Evolutionary conservation across 2,113 vertebrate species (phyloP).

Genomic region (Varanus komodoensis): DNA sequence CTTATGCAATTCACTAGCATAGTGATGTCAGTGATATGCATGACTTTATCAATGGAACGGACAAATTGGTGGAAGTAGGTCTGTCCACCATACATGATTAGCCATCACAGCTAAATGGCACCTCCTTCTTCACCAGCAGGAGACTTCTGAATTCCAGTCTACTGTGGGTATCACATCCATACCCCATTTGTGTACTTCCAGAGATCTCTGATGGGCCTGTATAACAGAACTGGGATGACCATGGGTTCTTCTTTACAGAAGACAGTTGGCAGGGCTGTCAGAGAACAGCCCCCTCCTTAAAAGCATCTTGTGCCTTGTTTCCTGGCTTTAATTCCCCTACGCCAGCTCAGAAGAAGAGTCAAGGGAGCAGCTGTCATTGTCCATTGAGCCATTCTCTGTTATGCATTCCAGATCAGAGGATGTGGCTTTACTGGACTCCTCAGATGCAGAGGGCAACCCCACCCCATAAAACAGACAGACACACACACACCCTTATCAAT

Average conservation of each 20-base stretch:
- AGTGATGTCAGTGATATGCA: not conserved
- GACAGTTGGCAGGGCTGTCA: not conserved
- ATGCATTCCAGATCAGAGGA: no score
- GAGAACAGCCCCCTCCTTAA: not conserved
- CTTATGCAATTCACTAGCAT: not conserved
- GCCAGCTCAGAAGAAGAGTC: no score
- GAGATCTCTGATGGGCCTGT: not conserved
- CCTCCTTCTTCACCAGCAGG: not conserved
- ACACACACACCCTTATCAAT: no score
- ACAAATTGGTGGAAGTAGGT: not conserved
- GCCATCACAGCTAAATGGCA: not conserved
- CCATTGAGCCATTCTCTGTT: no score
- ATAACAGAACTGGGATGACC: not conserved
- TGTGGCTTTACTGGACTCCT: no score
- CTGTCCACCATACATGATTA: no score
- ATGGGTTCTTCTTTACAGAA: no score
- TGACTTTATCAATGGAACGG: not conserved
- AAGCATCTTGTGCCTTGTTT: no score
- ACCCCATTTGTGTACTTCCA: not conserved
- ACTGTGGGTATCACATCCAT: not conserved
- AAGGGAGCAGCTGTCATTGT: no score
- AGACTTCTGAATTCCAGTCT: not conserved
- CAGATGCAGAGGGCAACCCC: no score
- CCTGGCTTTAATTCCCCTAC: no score
- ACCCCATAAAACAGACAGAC: no score